Base-by-base conservation (phyloP, 2,113 vertebrate genomes). In the Jacana jacana region DNA sequence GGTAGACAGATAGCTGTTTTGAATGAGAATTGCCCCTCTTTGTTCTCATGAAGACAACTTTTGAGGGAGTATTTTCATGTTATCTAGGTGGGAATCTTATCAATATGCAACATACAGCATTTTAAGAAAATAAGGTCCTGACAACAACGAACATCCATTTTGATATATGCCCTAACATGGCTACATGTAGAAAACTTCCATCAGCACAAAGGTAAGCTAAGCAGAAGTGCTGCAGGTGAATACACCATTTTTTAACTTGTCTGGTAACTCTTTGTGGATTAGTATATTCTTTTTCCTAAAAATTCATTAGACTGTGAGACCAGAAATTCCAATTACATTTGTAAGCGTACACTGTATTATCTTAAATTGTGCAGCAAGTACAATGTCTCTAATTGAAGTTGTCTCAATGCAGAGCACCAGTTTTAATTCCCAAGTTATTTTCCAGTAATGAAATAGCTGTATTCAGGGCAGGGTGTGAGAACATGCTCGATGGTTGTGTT, bases 401-500 rank as follows among this genome's bases (percentile, higher is more conserved):
- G 42, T 27, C 87, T 88, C 58, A 82, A 52, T 77, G 83, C 65
- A 93, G 51, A 92, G 35, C 92, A 94, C 69, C 77, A 90, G 58
- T 86, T 97, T 97, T 95, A 96, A 97, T 91, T 96, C 79, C 80
- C 39, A 5, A 96, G 85, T 85, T 94, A 85, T 97, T 97, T 97
- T 81, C 81, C 79, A 91, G 48, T 80, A 97, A 97, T 91, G 75
- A 97, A 96, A 92, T 68, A 83, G 92, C 55, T 95, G 93, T 58
- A 95, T 94, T 92, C 92, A 94, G 75, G 49, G 82, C 69, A 72
- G 73, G 95, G 91, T 30, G 91, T 85, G 93, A 97, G 84, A 75
- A 71, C 33, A 85, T 61, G 79, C 89, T 95, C 33, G 17, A 86
- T 83, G 77, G 88, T 95, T 93, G 30, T 61, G 72, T 94, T 95